Evolutionary conservation across 2,113 vertebrate genomes (phyloP).

Genomic region (Cynoglossus semilaevis): DNA sequence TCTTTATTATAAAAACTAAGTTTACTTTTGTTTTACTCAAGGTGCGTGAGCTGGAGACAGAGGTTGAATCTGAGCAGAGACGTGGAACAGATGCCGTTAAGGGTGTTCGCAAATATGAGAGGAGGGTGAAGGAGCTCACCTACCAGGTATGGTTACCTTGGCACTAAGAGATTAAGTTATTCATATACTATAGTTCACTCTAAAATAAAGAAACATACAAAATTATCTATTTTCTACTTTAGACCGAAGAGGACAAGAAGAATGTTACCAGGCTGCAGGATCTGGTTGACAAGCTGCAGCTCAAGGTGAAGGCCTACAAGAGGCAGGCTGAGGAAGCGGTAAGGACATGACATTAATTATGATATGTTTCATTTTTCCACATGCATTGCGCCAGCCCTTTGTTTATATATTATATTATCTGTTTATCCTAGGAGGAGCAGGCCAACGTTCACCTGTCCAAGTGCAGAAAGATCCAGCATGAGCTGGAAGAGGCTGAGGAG

Average conservation of each 20-base stretch:
- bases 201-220: not conserved
- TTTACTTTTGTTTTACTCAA: constrained; percentile 12
- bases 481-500: constrained; percentile 83
- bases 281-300: constrained; percentile 80
- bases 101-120: constrained; percentile 69
- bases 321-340: constrained; percentile 88
- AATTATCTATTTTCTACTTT: not conserved
- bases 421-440: constrained; percentile 66
- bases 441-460: constrained; percentile 68
- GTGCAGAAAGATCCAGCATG: constrained; percentile 80
- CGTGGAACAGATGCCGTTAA: constrained; percentile 64
- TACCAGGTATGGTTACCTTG: constrained; percentile 49
- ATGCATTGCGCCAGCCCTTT: not conserved
- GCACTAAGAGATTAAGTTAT: not conserved
- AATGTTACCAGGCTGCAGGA: constrained; percentile 66
- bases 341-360: constrained; percentile 19
- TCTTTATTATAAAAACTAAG: too few relatives aligned
- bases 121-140: constrained; percentile 68
- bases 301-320: constrained; percentile 92
- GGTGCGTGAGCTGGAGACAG: constrained; percentile 61
- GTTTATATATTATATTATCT: not conserved
- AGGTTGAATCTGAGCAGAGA: constrained; percentile 62
- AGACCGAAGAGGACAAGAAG: constrained; percentile 70
- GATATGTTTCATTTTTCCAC: not conserved
- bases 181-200: not conserved